Evolutionary conservation across 2,888 invertebrate species (phyloP).

Genomic region (Acleris cristana): DNA sequence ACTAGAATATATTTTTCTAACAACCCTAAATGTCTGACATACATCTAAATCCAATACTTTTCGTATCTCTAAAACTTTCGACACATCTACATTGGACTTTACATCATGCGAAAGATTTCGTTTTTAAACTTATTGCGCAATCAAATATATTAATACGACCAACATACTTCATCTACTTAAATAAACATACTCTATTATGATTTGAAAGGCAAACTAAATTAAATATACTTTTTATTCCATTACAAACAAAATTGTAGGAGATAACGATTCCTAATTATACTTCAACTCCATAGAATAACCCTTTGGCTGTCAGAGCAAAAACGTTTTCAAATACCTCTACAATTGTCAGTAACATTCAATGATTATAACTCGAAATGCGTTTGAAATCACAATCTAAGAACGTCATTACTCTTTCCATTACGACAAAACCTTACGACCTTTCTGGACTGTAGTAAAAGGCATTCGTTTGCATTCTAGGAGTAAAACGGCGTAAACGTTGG

Average conservation of each 20-base stretch:
- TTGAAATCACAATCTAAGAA: not conserved
- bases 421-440: not conserved
- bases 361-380: constrained; percentile 29
- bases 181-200: not conserved
- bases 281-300: constrained; percentile 13
- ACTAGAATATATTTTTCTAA: too few species aligned
- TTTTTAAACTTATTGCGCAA: too few species aligned
- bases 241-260: not conserved
- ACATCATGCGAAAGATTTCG: too few species aligned
- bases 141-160: too few species aligned
- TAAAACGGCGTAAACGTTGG: not conserved
- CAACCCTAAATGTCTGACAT: too few species aligned
- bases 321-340: constrained; percentile 30
- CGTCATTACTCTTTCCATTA: not conserved
- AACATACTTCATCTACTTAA: too few species aligned
- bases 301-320: constrained; percentile 13
- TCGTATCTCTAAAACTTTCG: too few species aligned
- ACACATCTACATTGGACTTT: too few species aligned
- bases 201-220: not conserved
- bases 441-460: not conserved
- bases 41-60: too few species aligned
- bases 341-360: constrained; percentile 34
- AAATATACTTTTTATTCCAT: not conserved
- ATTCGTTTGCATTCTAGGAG: not conserved
- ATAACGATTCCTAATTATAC: constrained; percentile 15